Base-by-base conservation (phyloP, 2,888 invertebrate genomes). In the Papilio demoleus region DNA sequence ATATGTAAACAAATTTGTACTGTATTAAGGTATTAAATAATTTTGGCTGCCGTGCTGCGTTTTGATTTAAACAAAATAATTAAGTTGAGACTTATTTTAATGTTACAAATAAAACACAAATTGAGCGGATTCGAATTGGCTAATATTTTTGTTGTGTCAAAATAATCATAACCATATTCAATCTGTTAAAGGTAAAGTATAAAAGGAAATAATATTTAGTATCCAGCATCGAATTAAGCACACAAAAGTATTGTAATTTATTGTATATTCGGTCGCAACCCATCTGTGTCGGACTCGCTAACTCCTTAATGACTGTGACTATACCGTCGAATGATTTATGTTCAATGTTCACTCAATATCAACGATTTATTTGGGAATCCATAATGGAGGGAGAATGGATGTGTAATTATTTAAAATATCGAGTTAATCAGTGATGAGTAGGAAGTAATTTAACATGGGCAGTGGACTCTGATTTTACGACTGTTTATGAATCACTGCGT, bases 261-360 rank as follows among this genome's bases (percentile, higher is more conserved):
- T 87, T 79, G 75, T 78, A 75, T 76, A 79, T 81, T 81, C 78
- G 77, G 78, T 80, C 80, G 80, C 83, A 82, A 82, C 79, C 81
- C 86, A 83, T 86, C 83, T 84, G 82, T 78, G 82, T 81, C 81
- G 80, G 83, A 81, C 80, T 81, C 79, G 81, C 80, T 82, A 79
- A 80, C 79, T 81, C 77, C 79, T 76, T 77, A 78, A 77, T 76
- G 74, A 72, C 71, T 68, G 70, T 84, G 85, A 88, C 81, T 85
- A 82, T 86, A 79, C 73, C 73, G 82, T 78, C 81, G 85, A 87
- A 82, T 81, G 88, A 88, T 88, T 85, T 85, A 84, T 78, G 78
- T 71, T 74, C 74, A 77, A 73, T 78, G 71, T 80, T 77, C 61
- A 14, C n/a, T 40, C 27, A 27, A 67, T 77, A 77, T 75, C 72